A percentile compares a stretch with the other conserved stretches of the same genome.
phyloP scores from a whole-genome alignment of 2,113 vertebrate species.

The Proteles cristata region DNA sequence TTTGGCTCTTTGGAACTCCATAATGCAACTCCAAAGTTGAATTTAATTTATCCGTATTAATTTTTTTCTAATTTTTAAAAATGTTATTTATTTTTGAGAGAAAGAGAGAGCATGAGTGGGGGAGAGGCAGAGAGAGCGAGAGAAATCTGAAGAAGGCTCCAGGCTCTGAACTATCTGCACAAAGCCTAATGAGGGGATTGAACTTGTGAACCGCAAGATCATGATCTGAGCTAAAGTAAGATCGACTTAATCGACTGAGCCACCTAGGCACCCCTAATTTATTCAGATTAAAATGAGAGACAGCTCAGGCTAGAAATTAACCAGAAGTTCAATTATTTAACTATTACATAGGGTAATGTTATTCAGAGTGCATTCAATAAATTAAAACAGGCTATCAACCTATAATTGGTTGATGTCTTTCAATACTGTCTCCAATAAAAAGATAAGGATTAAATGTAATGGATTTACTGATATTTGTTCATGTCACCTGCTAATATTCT shows the following conservation, averaged over 20 bases:
- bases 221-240: too few species aligned
- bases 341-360: background rate
- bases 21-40: slow-evolving; percentile 49
- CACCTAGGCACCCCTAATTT: too few species aligned
- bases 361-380: background rate
- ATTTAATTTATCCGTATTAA: background rate
- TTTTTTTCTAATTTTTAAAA: too few species aligned
- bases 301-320: background rate
- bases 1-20: background rate
- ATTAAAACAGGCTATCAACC: slow-evolving; percentile 4
- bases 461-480: background rate
- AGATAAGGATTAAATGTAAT: background rate
- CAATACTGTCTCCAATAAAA: background rate
- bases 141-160: too few species aligned
- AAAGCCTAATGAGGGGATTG: too few species aligned
- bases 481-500: background rate
- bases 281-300: background rate
- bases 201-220: too few species aligned
- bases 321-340: slow-evolving; percentile 34
- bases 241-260: too few species aligned
- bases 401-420: background rate
- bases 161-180: too few species aligned
- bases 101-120: too few species aligned
- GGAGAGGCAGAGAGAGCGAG: too few species aligned
- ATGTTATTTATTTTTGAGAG: too few species aligned